phyloP scores from a whole-genome alignment of 2,888 invertebrate genomes.

The Coenonympha arcania region DNA sequence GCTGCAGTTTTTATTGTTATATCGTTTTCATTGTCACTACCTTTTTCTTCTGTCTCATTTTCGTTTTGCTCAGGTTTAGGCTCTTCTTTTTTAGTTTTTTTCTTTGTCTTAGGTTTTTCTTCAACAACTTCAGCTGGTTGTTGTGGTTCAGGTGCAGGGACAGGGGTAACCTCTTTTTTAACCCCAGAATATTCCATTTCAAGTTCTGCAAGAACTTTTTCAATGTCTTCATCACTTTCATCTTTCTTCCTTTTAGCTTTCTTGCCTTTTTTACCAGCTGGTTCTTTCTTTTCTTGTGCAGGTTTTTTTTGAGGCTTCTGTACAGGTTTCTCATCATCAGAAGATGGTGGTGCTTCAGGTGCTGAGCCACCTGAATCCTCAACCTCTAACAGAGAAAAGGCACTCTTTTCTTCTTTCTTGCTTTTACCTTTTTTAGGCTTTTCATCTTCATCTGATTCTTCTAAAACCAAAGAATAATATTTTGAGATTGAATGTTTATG shows the following conservation, averaged over 20 bases:
- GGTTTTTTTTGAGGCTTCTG: conserved; percentile 54
- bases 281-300: conserved; percentile 59
- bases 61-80: conserved; percentile 38
- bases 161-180: conserved; percentile 64
- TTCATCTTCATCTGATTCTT: conserved; percentile 62
- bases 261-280: conserved; percentile 79
- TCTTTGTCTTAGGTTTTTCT: conserved; percentile 59
- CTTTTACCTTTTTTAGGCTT: conserved; percentile 64
- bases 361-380: conserved; percentile 75
- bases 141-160: conserved; percentile 54
- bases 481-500: too few species aligned
- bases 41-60: conserved; percentile 54
- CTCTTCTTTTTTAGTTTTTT: conserved; percentile 57
- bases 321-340: conserved; percentile 60
- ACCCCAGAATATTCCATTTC: conserved; percentile 84
- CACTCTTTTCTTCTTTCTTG: conserved; percentile 69
- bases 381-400: conserved; percentile 79
- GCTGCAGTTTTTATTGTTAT: conserved; percentile 84
- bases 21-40: conserved; percentile 72
- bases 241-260: conserved; percentile 82
- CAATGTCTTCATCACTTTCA: conserved; percentile 86
- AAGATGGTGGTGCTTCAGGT: conserved; percentile 59
- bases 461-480: conserved; percentile 31
- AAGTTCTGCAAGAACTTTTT: conserved; percentile 87
- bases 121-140: conserved; percentile 50